These are phyloP conservation scores for Huso huso DNA, from an alignment of 2,797 vertebrate genomes.

Conservation along the genomic window DNA sequence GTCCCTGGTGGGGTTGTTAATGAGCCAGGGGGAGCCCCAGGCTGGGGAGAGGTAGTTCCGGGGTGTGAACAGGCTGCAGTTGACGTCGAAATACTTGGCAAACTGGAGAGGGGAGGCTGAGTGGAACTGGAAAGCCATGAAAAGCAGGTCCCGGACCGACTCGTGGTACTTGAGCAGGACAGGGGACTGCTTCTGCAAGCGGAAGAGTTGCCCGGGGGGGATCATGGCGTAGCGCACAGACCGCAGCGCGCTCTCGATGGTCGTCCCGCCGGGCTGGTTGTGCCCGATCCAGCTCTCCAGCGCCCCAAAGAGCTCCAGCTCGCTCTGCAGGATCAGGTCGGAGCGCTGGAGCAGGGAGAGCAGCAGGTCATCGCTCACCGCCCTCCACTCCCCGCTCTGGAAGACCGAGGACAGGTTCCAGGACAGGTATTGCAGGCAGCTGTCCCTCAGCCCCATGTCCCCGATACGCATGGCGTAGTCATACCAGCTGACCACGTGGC, in stretches of 20 bases:
- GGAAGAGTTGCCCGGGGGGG: constrained; percentile 80
- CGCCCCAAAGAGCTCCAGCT: constrained; percentile 82
- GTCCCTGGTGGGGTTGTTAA: constrained; percentile 86
- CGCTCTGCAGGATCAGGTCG: constrained; percentile 85
- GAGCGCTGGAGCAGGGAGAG: constrained; percentile 83
- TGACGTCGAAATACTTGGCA: constrained; percentile 90
- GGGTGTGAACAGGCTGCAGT: constrained; percentile 88
- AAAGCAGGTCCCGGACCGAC: constrained; percentile 78
- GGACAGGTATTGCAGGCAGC: constrained; percentile 88
- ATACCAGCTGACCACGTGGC: constrained; percentile 90
- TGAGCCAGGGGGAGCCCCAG: constrained; percentile 91
- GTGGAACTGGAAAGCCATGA: constrained; percentile 92
- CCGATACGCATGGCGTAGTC: constrained; percentile 78
- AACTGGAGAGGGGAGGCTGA: constrained; percentile 81
- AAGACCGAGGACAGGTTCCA: constrained; percentile 91
- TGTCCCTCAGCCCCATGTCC: constrained; percentile 71
- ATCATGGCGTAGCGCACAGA: constrained; percentile 90
- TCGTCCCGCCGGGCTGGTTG: constrained; percentile 56
- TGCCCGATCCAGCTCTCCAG: constrained; percentile 79
- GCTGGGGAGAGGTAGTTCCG: constrained; percentile 85
- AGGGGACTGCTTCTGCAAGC: constrained; percentile 78
- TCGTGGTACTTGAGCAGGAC: constrained; percentile 67
- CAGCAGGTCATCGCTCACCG: constrained; percentile 78
- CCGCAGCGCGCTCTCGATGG: constrained; percentile 68
- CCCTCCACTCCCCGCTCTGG: constrained; percentile 76